phyloP scores from a whole-genome alignment of 2,888 invertebrate species.

The Panzeria rudis region DNA sequence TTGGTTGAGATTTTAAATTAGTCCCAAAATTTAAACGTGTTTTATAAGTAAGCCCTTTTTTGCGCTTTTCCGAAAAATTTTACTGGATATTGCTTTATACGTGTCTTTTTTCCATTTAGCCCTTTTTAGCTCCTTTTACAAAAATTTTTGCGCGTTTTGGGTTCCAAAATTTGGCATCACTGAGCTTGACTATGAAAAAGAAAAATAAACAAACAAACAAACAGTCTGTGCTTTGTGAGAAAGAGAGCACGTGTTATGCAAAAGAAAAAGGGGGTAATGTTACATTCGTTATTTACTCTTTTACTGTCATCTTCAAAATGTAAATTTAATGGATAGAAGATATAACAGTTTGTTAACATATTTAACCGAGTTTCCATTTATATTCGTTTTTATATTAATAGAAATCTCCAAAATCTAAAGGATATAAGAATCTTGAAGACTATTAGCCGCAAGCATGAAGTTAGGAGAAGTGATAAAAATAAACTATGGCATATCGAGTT shows the following conservation, averaged over 20 bases:
- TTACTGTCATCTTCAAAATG: constrained; percentile 16
- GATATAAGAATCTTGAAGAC: neutral
- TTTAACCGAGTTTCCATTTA: constrained; percentile 22
- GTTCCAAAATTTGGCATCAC: too few relatives aligned
- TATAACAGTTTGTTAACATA: constrained; percentile 45
- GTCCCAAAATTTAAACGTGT: too few relatives aligned
- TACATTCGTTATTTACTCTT: constrained; percentile 41
- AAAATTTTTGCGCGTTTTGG: too few relatives aligned
- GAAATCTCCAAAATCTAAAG: constrained; percentile 29
- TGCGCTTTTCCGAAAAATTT: too few relatives aligned
- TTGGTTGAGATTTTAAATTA: too few relatives aligned
- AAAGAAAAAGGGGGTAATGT: constrained; percentile 22
- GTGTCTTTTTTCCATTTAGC: too few relatives aligned
- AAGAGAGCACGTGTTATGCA: constrained; percentile 66
- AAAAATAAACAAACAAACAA: constrained; percentile 4
- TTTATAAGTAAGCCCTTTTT: too few relatives aligned
- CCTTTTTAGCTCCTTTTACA: too few relatives aligned
- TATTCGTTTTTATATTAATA: neutral
- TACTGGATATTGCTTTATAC: too few relatives aligned
- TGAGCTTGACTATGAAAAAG: constrained; percentile 14
- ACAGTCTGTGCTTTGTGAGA: constrained; percentile 21
- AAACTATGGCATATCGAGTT: too few relatives aligned
- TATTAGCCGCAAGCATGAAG: too few relatives aligned
- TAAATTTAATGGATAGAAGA: constrained; percentile 27
- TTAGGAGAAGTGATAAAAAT: too few relatives aligned